Conservation (phyloP, 2,113 vertebrate genomes). For the Ramphastos sulfuratus region DNA sequence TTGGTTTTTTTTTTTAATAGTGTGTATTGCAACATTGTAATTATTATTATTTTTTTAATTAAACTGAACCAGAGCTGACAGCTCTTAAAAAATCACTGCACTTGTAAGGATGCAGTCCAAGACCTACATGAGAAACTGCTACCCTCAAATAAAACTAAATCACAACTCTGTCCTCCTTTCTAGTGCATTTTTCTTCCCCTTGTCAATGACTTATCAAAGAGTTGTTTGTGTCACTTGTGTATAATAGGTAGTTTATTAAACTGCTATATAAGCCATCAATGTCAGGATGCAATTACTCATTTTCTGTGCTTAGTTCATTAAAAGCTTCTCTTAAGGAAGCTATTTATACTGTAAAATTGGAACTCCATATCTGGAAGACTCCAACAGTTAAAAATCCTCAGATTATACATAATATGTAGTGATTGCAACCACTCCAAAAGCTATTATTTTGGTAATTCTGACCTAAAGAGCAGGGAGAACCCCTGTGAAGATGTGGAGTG, state of each 20-base stretch:
- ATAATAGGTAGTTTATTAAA: constrained; percentile 18
- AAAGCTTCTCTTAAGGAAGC: not conserved
- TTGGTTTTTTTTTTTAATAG: not conserved
- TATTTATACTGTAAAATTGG: not conserved
- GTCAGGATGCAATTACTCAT: not conserved
- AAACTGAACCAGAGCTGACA: not conserved
- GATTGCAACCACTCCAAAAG: not conserved
- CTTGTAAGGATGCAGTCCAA: not conserved
- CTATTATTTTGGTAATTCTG: not conserved
- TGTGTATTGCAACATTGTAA: not conserved
- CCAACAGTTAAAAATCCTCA: not conserved
- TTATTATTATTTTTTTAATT: not conserved
- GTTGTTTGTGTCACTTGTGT: not conserved
- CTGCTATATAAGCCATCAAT: not conserved
- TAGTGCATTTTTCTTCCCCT: not conserved
- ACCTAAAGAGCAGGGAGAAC: not conserved
- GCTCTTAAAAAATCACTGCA: not conserved
- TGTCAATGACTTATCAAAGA: constrained; percentile 20
- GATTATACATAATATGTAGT: not conserved
- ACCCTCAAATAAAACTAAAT: not conserved
- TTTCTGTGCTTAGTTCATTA: not conserved
- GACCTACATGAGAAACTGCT: not conserved
- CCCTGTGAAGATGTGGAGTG: not conserved
- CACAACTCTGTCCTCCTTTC: not conserved
- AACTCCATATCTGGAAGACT: not conserved